Evolutionary conservation across 2,888 invertebrate species (phyloP).

Genomic region (Drosophila histrio): DNA sequence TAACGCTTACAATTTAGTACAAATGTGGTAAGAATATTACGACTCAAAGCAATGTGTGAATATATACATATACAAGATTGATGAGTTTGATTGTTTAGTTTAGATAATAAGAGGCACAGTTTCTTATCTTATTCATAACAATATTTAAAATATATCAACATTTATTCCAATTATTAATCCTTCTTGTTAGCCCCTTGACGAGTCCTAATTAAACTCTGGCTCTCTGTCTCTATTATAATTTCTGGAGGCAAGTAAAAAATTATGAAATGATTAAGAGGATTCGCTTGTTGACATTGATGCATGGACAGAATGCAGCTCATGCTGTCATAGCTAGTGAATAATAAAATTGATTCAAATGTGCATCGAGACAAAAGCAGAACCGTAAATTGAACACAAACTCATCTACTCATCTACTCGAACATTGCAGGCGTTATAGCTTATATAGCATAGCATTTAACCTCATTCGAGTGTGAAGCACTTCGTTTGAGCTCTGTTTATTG

Average conservation of each 20-base stretch:
- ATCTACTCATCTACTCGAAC: neutral
- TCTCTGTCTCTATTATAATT: neutral
- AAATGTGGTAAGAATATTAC: too few species aligned
- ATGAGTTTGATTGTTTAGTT: too few species aligned
- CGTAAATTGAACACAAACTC: conserved; percentile 29
- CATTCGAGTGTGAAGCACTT: conserved; percentile 38
- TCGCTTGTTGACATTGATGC: neutral
- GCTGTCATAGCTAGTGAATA: conserved; percentile 24
- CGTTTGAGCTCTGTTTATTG: conserved; percentile 34
- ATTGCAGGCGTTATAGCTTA: neutral
- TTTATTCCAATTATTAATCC: too few species aligned
- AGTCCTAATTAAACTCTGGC: neutral
- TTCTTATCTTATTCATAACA: too few species aligned
- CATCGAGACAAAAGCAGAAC: conserved; percentile 7
- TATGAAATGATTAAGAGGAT: neutral
- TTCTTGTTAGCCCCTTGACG: too few species aligned
- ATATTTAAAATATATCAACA: too few species aligned
- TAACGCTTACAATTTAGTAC: too few species aligned
- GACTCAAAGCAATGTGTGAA: too few species aligned
- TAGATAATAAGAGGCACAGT: too few species aligned
- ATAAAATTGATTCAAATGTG: conserved; percentile 39
- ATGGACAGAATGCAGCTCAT: conserved; percentile 1
- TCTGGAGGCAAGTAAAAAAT: neutral
- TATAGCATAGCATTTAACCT: conserved; percentile 28
- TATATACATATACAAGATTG: too few species aligned